phyloP scores from a whole-genome alignment of 2,797 vertebrate genomes.

The Notolabrus celidotus region DNA sequence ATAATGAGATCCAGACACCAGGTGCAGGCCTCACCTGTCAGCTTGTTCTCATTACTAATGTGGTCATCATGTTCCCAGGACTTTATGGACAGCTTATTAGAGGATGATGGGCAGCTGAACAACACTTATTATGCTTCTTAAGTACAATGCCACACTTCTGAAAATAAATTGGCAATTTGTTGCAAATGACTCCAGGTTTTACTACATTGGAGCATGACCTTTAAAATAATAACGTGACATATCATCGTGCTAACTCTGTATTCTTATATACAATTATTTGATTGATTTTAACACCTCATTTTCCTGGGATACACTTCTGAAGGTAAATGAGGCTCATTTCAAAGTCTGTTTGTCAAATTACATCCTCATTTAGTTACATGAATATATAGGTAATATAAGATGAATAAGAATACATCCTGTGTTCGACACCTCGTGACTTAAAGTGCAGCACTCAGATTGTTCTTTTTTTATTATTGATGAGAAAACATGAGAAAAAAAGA shows the following conservation, averaged over 20 bases:
- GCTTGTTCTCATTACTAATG: constrained; percentile 69
- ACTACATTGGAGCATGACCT: constrained; percentile 21
- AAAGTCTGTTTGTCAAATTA: not conserved
- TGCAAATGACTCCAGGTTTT: constrained; percentile 22
- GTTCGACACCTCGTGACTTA: too few species aligned
- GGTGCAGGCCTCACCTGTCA: constrained; percentile 75
- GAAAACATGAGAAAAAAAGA: too few species aligned
- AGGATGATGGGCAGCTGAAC: constrained; percentile 64
- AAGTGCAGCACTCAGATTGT: too few species aligned
- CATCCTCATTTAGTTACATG: not conserved
- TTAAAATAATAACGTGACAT: constrained; percentile 9
- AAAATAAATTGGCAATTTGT: constrained; percentile 57
- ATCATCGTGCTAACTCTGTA: not conserved
- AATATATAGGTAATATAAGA: too few species aligned
- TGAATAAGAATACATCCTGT: too few species aligned
- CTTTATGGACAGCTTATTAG: constrained; percentile 68
- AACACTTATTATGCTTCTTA: constrained; percentile 35
- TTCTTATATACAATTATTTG: not conserved
- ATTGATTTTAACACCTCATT: constrained; percentile 1
- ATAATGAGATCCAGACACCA: constrained; percentile 73
- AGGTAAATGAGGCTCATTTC: constrained; percentile 1
- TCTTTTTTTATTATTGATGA: too few species aligned
- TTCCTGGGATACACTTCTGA: not conserved
- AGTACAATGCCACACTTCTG: constrained; percentile 17
- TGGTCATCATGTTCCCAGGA: constrained; percentile 62